A percentile compares a stretch with the other conserved stretches of the same genome.
Evolutionary conservation across 1,140 invertebrate species (phyloP).

Genomic region (Dendroctonus ponderosae): DNA sequence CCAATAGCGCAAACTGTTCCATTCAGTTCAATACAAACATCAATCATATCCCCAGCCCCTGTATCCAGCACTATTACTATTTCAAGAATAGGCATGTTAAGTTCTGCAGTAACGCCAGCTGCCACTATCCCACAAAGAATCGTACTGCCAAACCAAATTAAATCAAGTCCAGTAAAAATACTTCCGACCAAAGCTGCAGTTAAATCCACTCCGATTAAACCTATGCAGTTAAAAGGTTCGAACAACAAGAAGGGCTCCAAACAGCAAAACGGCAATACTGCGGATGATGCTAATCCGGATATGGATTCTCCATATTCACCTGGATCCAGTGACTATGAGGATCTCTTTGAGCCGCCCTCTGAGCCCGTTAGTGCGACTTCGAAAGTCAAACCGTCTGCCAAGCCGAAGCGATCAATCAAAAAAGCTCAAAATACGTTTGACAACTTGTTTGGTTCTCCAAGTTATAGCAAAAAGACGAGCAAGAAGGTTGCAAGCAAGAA

Average conservation of each 20-base stretch:
- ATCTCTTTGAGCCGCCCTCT: constrained; percentile 80
- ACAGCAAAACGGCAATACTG: constrained; percentile 33
- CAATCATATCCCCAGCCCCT: constrained; percentile 48
- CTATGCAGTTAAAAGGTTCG: constrained; percentile 52
- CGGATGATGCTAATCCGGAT: constrained; percentile 63
- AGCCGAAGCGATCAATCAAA: background rate
- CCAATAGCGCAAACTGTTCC: constrained; percentile 45
- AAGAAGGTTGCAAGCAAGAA: constrained; percentile 20
- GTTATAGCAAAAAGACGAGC: constrained; percentile 13
- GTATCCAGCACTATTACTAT: constrained; percentile 45
- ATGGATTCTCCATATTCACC: constrained; percentile 82
- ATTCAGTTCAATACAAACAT: constrained; percentile 41
- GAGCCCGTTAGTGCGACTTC: constrained; percentile 51
- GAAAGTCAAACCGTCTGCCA: background rate
- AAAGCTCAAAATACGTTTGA: constrained; percentile 1
- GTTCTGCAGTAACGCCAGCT: constrained; percentile 42
- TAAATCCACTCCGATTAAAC: constrained; percentile 58
- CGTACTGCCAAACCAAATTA: constrained; percentile 49
- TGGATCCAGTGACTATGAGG: constrained; percentile 78
- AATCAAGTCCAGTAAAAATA: constrained; percentile 52
- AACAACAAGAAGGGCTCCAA: constrained; percentile 40
- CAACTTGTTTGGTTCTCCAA: constrained; percentile 41
- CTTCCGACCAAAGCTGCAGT: constrained; percentile 54
- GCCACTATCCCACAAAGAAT: constrained; percentile 50
- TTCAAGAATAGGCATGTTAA: constrained; percentile 50